Evolutionary conservation across 2,888 invertebrate species (phyloP), one percentile per base, ranked within the genome.

Genomic region (Athalia rosae): DNA sequence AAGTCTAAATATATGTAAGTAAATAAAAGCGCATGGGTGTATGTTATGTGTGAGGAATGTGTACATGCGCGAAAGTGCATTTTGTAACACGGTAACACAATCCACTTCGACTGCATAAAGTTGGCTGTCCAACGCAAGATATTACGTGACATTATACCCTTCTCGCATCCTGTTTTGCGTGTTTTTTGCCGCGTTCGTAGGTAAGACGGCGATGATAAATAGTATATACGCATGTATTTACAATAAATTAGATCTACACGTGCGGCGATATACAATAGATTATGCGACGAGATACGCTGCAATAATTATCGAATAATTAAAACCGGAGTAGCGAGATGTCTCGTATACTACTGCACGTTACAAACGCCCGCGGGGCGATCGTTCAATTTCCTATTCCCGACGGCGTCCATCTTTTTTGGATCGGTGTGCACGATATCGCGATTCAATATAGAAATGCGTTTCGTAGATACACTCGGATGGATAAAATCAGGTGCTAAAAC

Each of bases 141-240:
- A 74, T 74, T 74, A 74, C 74, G 74, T 74, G 74, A 74, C 74
- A 74, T n/a, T n/a, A n/a, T 74, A 48, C 53, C 71, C 71, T 41
- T 56, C 62, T 47, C 74, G 74, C 61, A 62, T 62, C 74, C 74
- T 62, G 73, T 59, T 59, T 59, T 28, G 43, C 58, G 43, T 61
- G 28, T 50, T 61, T 41, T 58, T 28, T 9, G 61, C 15, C 58
- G 15, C 15, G 47, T n/a, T n/a, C 66, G 15, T 48, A n/a, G n/a
- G 62, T 45, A 43, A 66, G 48, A n/a, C 11, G 8, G 43, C 66
- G 66, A 66, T 66, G 15, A 66, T 66, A n/a, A 62, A 63, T 8
- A 48, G 5, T n/a, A 5, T 61, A 61, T 9, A 61, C 13, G 63
- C 43, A 45, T 47, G 64, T 45, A 64, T 64, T 64, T 11, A 11